Evolutionary conservation across 2,797 vertebrate genomes (phyloP), one percentile per base, ranked within the genome.

Genomic region (Tarsius wallacei): DNA sequence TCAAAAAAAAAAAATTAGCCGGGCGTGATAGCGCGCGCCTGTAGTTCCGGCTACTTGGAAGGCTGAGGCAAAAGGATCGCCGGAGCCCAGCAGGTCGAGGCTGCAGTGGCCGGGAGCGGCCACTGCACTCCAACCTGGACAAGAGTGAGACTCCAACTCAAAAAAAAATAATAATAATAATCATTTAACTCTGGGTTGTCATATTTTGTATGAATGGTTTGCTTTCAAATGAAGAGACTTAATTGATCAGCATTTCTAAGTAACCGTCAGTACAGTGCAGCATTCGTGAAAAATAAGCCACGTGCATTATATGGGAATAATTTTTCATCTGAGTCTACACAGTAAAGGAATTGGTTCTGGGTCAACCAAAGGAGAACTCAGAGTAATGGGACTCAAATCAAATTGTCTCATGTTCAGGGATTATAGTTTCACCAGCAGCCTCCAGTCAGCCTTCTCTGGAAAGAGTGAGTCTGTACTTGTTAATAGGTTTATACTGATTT

Each of bases 271-370:
- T 66, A 93, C 47, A 47, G 19, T 3, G 14, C 2, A 36, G 11
- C 13, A 31, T 93, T 87, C 78, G 73, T 33, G 28, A 90, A 77
- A 82, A 88, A 61, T 49, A 93, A 95, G 53, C 42, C 74, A 89
- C 70, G 49, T 53, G 53, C 59, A 78, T 82, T 93, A 15, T 55
- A 26, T 16, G 0, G 66, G 51, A 87, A 49, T 31, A 53, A 73
- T 47, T 80, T 87, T 91, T 83, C 70, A 55, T 83, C 7, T 59
- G 61, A 90, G 42, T 51, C 36, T 74, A 49, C 26, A 17, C 57
- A n/a, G 31, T 31, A 89, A 94, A 93, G 59, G 22, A 68, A 63
- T 42, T 26, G 17, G 19, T n/a, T 81, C 28, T 6, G n/a, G 51
- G 68, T 64, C n/a, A 63, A 22, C 17, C 31, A 49, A 88, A 64